Conservation (phyloP, 1,140 invertebrate species). For the Propsilocerus akamusi region DNA sequence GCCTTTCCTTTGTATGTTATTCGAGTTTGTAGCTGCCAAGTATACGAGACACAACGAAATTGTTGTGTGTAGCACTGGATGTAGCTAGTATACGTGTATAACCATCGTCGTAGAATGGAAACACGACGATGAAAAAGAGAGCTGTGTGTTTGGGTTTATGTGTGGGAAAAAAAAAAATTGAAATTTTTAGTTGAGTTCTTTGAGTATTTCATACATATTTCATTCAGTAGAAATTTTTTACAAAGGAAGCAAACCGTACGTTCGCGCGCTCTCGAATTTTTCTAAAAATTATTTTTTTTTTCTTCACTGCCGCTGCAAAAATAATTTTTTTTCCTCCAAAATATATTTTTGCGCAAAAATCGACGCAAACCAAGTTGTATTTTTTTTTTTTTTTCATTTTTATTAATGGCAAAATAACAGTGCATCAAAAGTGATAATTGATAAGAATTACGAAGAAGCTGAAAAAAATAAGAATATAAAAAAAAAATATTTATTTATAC, state of each 20-base stretch:
- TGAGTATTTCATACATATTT: no score
- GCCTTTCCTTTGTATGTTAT: no score
- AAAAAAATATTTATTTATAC: background rate
- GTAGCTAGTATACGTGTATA: background rate
- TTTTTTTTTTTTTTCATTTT: no score
- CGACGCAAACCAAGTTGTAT: no score
- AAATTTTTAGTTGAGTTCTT: constrained; percentile 2
- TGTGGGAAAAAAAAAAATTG: constrained; percentile 1
- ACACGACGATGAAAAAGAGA: background rate
- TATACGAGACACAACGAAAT: no score
- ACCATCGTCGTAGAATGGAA: background rate
- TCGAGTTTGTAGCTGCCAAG: no score
- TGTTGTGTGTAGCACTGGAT: background rate
- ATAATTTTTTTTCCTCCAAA: no score
- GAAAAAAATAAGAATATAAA: background rate
- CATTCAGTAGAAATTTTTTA: constrained; percentile 4
- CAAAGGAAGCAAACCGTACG: background rate
- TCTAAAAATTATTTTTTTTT: background rate
- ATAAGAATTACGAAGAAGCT: background rate
- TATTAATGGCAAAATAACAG: background rate
- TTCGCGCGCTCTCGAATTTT: constrained; percentile 1
- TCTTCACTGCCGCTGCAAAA: background rate
- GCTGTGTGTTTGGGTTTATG: background rate
- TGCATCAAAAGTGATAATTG: background rate
- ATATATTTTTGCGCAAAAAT: no score